Evolutionary conservation across 1,140 invertebrate species (phyloP), one percentile per base, ranked within the genome.

Genomic region (Apolygus lucorum): DNA sequence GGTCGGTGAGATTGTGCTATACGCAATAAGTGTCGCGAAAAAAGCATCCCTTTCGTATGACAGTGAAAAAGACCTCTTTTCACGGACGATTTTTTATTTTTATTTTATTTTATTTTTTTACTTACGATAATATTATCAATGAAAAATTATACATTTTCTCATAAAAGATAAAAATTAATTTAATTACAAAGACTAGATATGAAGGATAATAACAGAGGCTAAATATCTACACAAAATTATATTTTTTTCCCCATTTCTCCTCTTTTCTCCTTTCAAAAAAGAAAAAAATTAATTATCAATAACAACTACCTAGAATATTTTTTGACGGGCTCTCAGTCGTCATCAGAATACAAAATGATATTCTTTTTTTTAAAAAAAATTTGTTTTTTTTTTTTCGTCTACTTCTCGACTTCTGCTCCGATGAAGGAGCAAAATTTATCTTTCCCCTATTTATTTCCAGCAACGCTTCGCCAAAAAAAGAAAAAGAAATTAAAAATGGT

Each of bases 101-200:
- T 11, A 17, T 49, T 49, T 49, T 49, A 8, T 49, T 49, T 49
- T 17, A 49, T 11, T 49, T 49, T 49, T 49, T 49, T 49, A 49
- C 34, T 11, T 11, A 49, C 34, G 34, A 49, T 49, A 8, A 49
- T 11, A 11, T 49, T 49, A 59, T 11, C 34, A 42, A 42, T 4
- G 4, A 59, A 59, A 59, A 59, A 59, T 59, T 59, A 59, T 59
- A 59, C 54, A 59, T 59, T 11, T 59, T 59, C 22, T 22, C 22
- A 24, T 59, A 4, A 59, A 59, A 21, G 8, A n/a, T n/a, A n/a
- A 59, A 59, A 59, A 59, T 59, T 59, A 59, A 59, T 59, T 59
- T 59, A 59, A 59, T 59, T 59, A 59, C 54, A 59, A 59, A 59
- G 54, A 59, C 54, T 59, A 59, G 54, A 59, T 59, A 59, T 59